phyloP scores from a whole-genome alignment of 2,888 invertebrate genomes.

The Pycnomerus fuliginosus region DNA sequence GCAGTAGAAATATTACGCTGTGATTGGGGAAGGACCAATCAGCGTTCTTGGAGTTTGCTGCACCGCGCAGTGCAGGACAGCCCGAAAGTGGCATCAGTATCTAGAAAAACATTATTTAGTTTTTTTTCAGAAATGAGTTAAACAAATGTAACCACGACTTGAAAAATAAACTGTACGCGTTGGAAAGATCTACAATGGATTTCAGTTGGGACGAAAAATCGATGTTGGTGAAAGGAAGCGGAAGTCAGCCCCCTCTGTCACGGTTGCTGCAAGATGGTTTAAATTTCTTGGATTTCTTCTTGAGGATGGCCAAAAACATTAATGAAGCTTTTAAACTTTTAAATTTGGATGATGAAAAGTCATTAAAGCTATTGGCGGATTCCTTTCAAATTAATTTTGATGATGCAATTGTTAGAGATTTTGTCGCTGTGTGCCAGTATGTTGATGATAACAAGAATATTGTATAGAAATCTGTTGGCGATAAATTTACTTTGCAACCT shows the following conservation, averaged over 20 bases:
- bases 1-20: too few species aligned
- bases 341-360: conserved; percentile 36
- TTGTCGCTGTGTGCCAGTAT: conserved; percentile 47
- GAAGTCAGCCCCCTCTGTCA: conserved; percentile 44
- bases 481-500: too few species aligned
- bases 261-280: conserved; percentile 41
- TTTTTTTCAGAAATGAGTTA: conserved; percentile 40
- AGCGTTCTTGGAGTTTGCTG: too few species aligned
- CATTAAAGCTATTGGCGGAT: conserved; percentile 34
- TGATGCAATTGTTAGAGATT: conserved; percentile 28
- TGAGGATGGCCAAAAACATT: conserved; percentile 35
- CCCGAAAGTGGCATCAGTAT: too few species aligned
- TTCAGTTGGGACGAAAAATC: conserved; percentile 43
- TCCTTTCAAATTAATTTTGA: conserved; percentile 41
- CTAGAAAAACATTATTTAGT: too few species aligned
- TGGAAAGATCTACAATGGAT: conserved; percentile 40
- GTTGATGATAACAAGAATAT: conserved; percentile 38
- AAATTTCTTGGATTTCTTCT: conserved; percentile 41
- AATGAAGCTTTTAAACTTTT: conserved; percentile 35
- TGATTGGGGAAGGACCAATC: too few species aligned
- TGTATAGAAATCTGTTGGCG: conserved; percentile 8
- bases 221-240: conserved; percentile 41
- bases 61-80: too few species aligned
- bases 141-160: conserved; percentile 40
- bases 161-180: conserved; percentile 38